Evolutionary conservation across 1,140 invertebrate genomes (phyloP).

Genomic region (Cryptotermes secundus): DNA sequence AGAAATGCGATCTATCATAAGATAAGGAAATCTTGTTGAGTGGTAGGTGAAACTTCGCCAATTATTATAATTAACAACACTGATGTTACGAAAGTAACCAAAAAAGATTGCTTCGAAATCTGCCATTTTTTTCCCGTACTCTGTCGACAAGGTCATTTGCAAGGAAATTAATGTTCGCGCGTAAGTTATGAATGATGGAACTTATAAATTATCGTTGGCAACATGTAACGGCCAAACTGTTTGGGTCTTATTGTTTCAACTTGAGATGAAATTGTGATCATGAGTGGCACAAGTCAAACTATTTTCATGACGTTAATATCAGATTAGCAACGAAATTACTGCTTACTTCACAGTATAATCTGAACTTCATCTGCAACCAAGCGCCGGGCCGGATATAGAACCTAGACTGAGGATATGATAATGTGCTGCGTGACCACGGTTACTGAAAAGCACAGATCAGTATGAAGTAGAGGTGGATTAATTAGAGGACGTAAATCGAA

Average conservation of each 20-base stretch:
- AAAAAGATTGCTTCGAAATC: not conserved
- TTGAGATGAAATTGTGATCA: not conserved
- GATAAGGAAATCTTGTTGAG: not conserved
- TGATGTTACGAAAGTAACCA: not conserved
- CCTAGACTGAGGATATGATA: too few relatives aligned
- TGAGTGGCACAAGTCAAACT: not conserved
- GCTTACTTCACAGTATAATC: too few relatives aligned
- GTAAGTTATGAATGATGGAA: conserved; percentile 17
- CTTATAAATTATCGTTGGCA: conserved; percentile 2
- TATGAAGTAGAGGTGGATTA: too few relatives aligned
- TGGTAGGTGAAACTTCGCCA: not conserved
- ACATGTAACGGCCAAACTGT: not conserved
- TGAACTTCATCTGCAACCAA: too few relatives aligned
- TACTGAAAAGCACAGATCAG: too few relatives aligned
- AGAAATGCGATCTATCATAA: not conserved
- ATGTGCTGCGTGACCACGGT: too few relatives aligned
- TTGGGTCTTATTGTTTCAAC: not conserved
- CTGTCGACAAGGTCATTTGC: not conserved
- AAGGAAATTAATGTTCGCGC: not conserved
- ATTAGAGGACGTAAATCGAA: too few relatives aligned
- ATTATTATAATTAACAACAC: not conserved
- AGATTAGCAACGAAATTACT: too few relatives aligned
- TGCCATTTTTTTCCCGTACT: not conserved
- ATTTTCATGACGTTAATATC: not conserved
- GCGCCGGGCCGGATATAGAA: too few relatives aligned